Evolutionary conservation across 2,888 invertebrate species (phyloP).

Genomic region (Cataglyphis livida): DNA sequence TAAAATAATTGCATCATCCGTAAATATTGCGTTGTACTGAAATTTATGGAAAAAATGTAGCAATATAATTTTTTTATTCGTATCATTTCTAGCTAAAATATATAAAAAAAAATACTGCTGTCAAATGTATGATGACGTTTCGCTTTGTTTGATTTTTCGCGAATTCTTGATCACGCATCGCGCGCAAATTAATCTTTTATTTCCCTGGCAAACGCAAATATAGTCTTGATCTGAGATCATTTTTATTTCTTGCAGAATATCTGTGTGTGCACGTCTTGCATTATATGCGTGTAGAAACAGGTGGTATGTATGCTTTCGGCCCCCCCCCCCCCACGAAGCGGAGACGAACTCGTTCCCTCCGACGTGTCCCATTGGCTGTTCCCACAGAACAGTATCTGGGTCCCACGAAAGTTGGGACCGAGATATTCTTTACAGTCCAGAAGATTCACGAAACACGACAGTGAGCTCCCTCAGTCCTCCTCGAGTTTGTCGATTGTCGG

Average conservation of each 20-base stretch:
- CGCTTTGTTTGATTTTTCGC: not conserved
- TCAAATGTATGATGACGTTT: not conserved
- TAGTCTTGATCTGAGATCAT: not conserved
- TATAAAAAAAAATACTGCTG: not conserved
- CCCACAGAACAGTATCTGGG: constrained; percentile 71
- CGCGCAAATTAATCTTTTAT: not conserved
- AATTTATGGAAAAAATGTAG: not conserved
- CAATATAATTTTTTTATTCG: not conserved
- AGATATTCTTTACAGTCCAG: constrained; percentile 64
- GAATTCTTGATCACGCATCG: not conserved
- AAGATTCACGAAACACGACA: constrained; percentile 59
- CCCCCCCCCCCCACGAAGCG: constrained; percentile 67
- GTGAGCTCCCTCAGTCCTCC: constrained; percentile 10
- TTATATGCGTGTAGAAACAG: constrained; percentile 33
- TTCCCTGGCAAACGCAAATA: not conserved
- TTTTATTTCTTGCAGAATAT: constrained; percentile 14
- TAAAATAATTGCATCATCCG: not conserved
- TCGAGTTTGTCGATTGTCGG: constrained; percentile 5
- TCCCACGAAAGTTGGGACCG: constrained; percentile 80
- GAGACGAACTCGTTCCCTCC: constrained; percentile 75
- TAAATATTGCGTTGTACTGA: not conserved
- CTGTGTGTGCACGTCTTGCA: constrained; percentile 58
- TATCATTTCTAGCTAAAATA: not conserved
- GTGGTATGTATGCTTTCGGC: constrained; percentile 44
- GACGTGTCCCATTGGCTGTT: constrained; percentile 74